phyloP scores from a whole-genome alignment of 2,888 invertebrate species.

The Chouioia cunea region DNA sequence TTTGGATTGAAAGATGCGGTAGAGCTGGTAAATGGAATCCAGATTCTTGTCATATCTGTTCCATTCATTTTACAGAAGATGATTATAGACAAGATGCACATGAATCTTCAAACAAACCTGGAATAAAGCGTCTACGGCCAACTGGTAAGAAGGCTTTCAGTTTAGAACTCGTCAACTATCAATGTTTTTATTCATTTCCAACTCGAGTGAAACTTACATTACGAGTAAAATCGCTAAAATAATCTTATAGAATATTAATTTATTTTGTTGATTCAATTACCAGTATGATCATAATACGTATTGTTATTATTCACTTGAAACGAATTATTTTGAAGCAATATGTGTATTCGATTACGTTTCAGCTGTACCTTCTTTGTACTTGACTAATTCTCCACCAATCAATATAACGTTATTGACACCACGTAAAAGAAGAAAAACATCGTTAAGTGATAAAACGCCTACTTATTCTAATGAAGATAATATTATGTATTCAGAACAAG shows the following conservation, averaged over 20 bases:
- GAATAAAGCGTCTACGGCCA: constrained; percentile 31
- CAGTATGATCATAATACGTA: no score
- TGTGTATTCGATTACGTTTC: constrained; percentile 12
- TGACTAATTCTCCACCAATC: constrained; percentile 33
- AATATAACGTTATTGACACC: neutral
- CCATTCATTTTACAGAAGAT: constrained; percentile 41
- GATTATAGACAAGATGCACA: constrained; percentile 34
- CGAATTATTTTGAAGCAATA: neutral
- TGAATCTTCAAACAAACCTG: constrained; percentile 6
- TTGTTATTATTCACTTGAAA: neutral
- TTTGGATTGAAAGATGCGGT: constrained; percentile 41
- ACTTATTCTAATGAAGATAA: constrained; percentile 9
- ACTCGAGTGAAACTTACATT: no score
- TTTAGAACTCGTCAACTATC: neutral
- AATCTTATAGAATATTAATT: neutral
- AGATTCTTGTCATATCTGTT: constrained; percentile 43
- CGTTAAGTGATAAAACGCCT: neutral
- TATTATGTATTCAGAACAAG: constrained; percentile 18
- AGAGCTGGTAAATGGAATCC: constrained; percentile 46
- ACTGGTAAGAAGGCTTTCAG: constrained; percentile 28
- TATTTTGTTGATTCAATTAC: no score
- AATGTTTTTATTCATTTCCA: neutral
- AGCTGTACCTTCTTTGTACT: constrained; percentile 43
- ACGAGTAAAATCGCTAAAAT: neutral
- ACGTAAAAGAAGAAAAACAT: constrained; percentile 23